A percentile compares a stretch with the other conserved stretches of the same genome.
These are phyloP conservation scores for Malacosoma neustria DNA, from an alignment of 2,888 invertebrate genomes.

Conservation along the genomic window DNA sequence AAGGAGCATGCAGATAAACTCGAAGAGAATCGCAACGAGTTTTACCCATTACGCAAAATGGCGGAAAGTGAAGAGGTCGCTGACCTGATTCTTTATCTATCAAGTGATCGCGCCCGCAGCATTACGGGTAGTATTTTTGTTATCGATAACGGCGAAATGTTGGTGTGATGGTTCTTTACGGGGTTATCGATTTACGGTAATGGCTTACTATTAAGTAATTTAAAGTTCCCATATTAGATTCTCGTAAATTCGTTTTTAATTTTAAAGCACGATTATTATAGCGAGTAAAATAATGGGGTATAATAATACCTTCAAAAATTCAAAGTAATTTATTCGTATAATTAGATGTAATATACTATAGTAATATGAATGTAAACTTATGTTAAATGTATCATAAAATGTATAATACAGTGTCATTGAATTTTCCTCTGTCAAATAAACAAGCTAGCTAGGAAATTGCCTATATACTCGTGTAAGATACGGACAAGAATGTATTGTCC, in stretches of 20 bases:
- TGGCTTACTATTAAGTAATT: slow-evolving; percentile 2
- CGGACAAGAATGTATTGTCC: slow-evolving; percentile 39
- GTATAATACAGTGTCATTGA: background rate
- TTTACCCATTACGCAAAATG: slow-evolving; percentile 90
- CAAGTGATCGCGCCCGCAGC: slow-evolving; percentile 89
- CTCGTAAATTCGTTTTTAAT: background rate
- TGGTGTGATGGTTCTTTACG: slow-evolving; percentile 25
- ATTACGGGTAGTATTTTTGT: slow-evolving; percentile 84
- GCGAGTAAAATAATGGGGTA: too few relatives aligned
- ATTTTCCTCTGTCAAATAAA: background rate
- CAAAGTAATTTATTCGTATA: too few relatives aligned
- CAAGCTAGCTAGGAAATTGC: background rate
- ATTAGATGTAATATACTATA: too few relatives aligned
- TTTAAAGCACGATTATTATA: too few relatives aligned
- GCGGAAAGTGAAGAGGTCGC: slow-evolving; percentile 91
- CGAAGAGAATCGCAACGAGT: slow-evolving; percentile 83
- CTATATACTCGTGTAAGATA: background rate
- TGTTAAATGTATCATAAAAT: too few relatives aligned
- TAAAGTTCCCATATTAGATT: background rate
- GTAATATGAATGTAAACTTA: too few relatives aligned
- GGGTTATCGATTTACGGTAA: slow-evolving; percentile 4
- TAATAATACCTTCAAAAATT: too few relatives aligned
- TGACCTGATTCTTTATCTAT: slow-evolving; percentile 90
- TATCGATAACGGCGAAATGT: slow-evolving; percentile 61
- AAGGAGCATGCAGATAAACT: slow-evolving; percentile 77